Percentiles rank a stretch among this genome's conserved stretches.
phyloP scores from a whole-genome alignment of 2,888 invertebrate genomes.

The Cylloceria caligata region DNA sequence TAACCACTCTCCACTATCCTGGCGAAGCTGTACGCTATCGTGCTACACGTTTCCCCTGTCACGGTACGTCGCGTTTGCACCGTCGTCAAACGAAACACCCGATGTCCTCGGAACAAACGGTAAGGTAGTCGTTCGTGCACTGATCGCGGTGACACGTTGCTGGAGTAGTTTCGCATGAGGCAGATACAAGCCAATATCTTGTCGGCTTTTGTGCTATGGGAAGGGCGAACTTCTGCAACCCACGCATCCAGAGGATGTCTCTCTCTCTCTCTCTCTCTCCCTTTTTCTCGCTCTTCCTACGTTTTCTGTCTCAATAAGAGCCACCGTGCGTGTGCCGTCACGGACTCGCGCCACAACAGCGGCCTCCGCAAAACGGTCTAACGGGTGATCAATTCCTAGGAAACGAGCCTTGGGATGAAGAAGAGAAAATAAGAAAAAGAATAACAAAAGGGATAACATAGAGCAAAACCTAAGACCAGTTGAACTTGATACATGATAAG shows the following conservation, averaged over 20 bases:
- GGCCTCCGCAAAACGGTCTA: conserved; percentile 65
- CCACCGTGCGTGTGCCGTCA: conserved; percentile 66
- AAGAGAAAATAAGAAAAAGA: background rate
- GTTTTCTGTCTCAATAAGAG: conserved; percentile 72
- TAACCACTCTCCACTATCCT: conserved; percentile 16
- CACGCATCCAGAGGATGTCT: conserved; percentile 70
- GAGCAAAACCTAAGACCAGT: background rate
- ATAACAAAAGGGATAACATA: background rate
- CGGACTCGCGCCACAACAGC: conserved; percentile 30
- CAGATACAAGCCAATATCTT: conserved; percentile 70
- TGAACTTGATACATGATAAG: background rate
- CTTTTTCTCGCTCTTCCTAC: conserved; percentile 11
- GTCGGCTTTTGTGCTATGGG: conserved; percentile 66
- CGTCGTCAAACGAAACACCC: conserved; percentile 48
- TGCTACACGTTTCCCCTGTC: conserved; percentile 21
- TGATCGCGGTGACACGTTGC: conserved; percentile 73
- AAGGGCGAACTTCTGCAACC: conserved; percentile 76
- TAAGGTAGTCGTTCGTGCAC: conserved; percentile 56
- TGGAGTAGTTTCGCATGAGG: conserved; percentile 71
- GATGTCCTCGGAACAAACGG: conserved; percentile 56
- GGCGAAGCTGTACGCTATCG: background rate
- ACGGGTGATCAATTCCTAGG: conserved; percentile 57
- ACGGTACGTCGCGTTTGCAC: conserved; percentile 33
- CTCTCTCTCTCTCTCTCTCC: conserved; percentile 4
- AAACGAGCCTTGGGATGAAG: conserved; percentile 5